phyloP scores from a whole-genome alignment of 2,888 invertebrate species.

The Lepas anatifera region DNA sequence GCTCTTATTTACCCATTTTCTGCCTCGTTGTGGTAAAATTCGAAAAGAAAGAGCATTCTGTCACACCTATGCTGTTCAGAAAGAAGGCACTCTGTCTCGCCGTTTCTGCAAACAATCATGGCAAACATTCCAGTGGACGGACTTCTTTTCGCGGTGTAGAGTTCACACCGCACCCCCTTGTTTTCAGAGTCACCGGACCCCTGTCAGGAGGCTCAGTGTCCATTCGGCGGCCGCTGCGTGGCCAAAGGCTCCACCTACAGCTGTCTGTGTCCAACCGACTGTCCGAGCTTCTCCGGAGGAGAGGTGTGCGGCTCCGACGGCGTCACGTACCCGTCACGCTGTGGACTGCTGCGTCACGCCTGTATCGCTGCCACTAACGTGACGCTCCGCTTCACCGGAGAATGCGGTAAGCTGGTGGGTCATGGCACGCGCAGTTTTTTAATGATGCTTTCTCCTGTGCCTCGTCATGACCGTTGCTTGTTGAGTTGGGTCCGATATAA shows the following conservation, averaged over 20 bases:
- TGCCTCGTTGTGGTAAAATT: no score
- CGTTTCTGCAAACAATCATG: no score
- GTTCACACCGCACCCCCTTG: neutral
- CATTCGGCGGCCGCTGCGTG: neutral
- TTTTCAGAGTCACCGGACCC: neutral
- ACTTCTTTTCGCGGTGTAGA: no score
- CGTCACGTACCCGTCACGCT: conserved; percentile 20
- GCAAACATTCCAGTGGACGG: no score
- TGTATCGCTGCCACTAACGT: conserved; percentile 18
- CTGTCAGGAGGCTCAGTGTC: neutral
- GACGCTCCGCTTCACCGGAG: conserved; percentile 16
- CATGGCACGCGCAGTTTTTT: no score
- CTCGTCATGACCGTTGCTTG: no score
- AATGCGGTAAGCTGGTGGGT: conserved; percentile 23
- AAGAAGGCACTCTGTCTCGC: no score
- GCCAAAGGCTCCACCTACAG: neutral
- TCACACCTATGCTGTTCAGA: no score
- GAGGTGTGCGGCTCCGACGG: conserved; percentile 22
- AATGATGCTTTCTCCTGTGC: no score
- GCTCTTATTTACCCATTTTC: no score
- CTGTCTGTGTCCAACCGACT: conserved; percentile 18
- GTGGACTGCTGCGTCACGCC: conserved; percentile 20
- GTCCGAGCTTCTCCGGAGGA: conserved; percentile 12
- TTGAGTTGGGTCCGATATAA: no score
- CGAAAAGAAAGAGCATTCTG: no score